These are phyloP conservation scores for Lamproptera curius DNA, from an alignment of 2,888 invertebrate species.

Conservation along the genomic window DNA sequence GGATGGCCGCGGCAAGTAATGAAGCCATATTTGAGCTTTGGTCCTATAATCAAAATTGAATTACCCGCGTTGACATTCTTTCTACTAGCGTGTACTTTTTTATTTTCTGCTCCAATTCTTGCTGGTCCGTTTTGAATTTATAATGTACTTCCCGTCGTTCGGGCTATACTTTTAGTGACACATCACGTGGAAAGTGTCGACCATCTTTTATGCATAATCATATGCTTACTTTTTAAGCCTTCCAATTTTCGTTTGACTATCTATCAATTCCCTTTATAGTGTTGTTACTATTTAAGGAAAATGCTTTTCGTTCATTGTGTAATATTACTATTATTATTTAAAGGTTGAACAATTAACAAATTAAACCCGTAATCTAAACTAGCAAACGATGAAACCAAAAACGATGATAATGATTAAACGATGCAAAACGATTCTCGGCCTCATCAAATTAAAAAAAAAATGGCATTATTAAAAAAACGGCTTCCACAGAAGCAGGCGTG, in stretches of 20 bases:
- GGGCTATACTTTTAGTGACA: constrained; percentile 37
- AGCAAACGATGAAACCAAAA: too few species aligned
- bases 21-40: constrained; percentile 72
- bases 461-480: constrained; percentile 21
- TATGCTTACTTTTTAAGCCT: too few species aligned
- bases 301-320: too few species aligned
- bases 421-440: too few species aligned
- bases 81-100: constrained; percentile 53
- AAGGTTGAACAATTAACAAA: too few species aligned
- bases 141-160: constrained; percentile 44
- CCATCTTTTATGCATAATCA: too few species aligned
- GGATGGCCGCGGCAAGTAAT: constrained; percentile 69
- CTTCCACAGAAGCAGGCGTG: constrained; percentile 58
- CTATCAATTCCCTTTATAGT: too few species aligned
- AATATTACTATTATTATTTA: too few species aligned
- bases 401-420: too few species aligned
- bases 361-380: too few species aligned
- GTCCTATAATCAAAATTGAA: constrained; percentile 78
- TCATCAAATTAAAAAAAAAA: background rate
- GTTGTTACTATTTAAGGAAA: too few species aligned
- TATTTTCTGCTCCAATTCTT: constrained; percentile 74
- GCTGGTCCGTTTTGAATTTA: constrained; percentile 60
- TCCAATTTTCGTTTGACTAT: too few species aligned
- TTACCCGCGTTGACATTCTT: constrained; percentile 75
- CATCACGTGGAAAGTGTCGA: constrained; percentile 31